Conservation (phyloP, 2,113 vertebrate genomes). For the Nothobranchius kuhntae region DNA sequence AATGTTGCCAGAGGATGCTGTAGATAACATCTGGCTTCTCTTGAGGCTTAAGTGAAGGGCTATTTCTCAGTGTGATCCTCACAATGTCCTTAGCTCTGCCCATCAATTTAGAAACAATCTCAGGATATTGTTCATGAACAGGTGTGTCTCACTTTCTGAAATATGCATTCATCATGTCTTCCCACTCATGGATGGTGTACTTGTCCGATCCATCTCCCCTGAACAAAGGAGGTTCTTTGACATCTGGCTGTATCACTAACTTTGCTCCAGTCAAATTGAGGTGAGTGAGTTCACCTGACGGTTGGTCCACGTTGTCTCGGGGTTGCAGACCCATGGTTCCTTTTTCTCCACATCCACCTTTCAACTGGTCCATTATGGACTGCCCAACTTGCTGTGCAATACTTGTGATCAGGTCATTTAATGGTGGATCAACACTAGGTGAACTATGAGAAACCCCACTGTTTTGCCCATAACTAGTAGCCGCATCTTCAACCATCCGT, state of each 20-base stretch:
- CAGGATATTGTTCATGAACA: no score
- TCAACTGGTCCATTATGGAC: neutral
- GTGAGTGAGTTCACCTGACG: neutral
- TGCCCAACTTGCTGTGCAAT: conserved; percentile 2
- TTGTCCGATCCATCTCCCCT: conserved; percentile 23
- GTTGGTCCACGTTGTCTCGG: neutral
- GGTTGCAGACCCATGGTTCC: neutral
- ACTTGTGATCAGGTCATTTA: neutral
- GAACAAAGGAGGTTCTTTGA: conserved; percentile 8
- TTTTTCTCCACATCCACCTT: neutral
- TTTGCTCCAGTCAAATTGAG: conserved; percentile 2
- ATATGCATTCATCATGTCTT: conserved; percentile 9
- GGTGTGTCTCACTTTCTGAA: no score
- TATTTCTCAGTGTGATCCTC: no score
- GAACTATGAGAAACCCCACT: neutral
- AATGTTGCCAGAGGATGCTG: conserved; percentile 41
- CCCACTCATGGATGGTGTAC: no score
- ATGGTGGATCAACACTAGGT: neutral
- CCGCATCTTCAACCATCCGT: neutral
- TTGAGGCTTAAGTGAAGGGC: neutral
- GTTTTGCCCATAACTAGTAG: neutral
- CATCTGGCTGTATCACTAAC: neutral
- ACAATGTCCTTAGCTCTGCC: no score
- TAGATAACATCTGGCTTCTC: conserved; percentile 23
- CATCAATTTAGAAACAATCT: no score